Percentiles rank a stretch among this genome's conserved stretches.
Conservation (phyloP, 2,888 invertebrate genomes). For the Xylophagus ater region DNA sequence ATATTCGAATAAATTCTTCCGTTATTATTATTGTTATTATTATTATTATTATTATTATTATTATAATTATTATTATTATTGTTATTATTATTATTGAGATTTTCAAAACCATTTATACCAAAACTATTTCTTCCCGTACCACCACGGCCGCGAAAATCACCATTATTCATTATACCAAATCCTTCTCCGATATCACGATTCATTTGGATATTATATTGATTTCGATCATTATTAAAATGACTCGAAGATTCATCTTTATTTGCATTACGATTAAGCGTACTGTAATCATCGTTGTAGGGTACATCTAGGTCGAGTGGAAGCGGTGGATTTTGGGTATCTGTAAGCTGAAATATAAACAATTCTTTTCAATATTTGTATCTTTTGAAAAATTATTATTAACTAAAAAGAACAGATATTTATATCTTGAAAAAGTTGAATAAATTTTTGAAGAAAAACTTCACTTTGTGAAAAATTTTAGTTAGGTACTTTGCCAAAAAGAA, state of each 20-base stretch:
- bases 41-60: slow-evolving; percentile 9
- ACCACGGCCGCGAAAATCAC: neutral
- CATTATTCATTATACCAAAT: neutral
- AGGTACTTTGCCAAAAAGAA: too few relatives aligned
- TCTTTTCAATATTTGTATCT: neutral
- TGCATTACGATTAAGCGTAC: slow-evolving; percentile 37
- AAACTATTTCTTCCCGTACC: slow-evolving; percentile 15
- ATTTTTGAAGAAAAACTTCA: neutral
- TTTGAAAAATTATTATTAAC: slow-evolving; percentile 1
- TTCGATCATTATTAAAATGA: slow-evolving; percentile 18
- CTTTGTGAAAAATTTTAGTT: too few relatives aligned
- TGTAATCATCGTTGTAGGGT: slow-evolving; percentile 52
- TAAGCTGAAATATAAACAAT: slow-evolving; percentile 19
- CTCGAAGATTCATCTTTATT: slow-evolving; percentile 28
- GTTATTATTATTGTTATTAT: slow-evolving; percentile 8
- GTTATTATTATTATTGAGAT: slow-evolving; percentile 3
- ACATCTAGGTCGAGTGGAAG: slow-evolving; percentile 54
- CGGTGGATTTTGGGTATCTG: slow-evolving; percentile 45
- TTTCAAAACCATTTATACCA: neutral
- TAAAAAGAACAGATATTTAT: slow-evolving; percentile 1
- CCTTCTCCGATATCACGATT: neutral
- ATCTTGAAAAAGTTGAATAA: neutral
- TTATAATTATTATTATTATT: slow-evolving; percentile 6
- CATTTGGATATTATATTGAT: neutral
- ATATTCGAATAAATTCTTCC: slow-evolving; percentile 20